Conservation (phyloP, 2,888 invertebrate genomes). For the Papilio gigon region DNA sequence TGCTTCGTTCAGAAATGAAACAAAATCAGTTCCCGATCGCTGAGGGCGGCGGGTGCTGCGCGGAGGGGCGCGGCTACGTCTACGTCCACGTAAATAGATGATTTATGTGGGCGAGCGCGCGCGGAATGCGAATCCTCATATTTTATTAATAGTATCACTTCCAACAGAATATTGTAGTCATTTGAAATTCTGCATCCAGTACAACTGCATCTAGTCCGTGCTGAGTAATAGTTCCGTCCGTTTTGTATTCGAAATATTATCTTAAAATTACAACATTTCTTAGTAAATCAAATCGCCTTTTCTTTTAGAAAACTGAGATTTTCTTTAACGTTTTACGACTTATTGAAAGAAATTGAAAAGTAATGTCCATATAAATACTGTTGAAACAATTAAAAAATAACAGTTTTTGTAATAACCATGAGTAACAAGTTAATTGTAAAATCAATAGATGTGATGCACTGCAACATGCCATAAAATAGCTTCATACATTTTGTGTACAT, state of each 20-base stretch:
- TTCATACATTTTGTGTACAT: constrained; percentile 50
- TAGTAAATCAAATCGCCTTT: too few relatives aligned
- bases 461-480: constrained; percentile 31
- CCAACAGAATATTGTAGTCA: constrained; percentile 35
- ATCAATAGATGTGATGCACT: neutral
- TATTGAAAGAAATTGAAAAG: neutral
- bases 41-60: too few relatives aligned
- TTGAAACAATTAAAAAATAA: too few relatives aligned
- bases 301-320: too few relatives aligned
- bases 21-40: constrained; percentile 20
- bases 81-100: constrained; percentile 30
- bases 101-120: constrained; percentile 17
- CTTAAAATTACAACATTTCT: neutral
- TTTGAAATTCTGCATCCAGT: constrained; percentile 27
- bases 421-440: neutral
- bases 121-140: constrained; percentile 33
- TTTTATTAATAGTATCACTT: constrained; percentile 40
- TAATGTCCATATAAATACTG: too few relatives aligned
- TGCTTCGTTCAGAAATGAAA: constrained; percentile 3
- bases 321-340: too few relatives aligned
- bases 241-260: constrained; percentile 33
- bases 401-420: too few relatives aligned
- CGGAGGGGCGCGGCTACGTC: too few relatives aligned
- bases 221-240: neutral
- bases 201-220: neutral